These are phyloP conservation scores for Gibbula magus DNA, from an alignment of 2,888 invertebrate genomes.

Conservation along the genomic window DNA sequence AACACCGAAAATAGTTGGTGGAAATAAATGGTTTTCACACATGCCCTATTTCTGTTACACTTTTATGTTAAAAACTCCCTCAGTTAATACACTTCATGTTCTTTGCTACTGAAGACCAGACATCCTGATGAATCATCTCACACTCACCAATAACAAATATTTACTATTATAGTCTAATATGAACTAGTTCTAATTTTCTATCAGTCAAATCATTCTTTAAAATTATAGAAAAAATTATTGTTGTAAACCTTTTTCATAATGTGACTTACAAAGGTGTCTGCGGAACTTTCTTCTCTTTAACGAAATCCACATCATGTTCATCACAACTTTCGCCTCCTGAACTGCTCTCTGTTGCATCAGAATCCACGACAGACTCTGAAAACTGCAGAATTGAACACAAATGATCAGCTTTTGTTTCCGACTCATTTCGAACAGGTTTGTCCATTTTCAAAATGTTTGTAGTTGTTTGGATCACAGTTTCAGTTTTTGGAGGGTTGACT, in stretches of 20 bases:
- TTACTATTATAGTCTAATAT: no score
- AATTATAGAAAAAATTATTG: no score
- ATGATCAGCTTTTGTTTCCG: constrained; percentile 82
- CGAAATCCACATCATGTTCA: constrained; percentile 79
- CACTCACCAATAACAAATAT: no score
- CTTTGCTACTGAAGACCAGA: no score
- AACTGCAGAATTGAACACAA: constrained; percentile 84
- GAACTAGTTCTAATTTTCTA: no score
- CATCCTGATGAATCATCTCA: no score
- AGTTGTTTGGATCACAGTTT: constrained; percentile 34
- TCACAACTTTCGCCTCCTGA: constrained; percentile 96
- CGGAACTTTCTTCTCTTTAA: constrained; percentile 34
- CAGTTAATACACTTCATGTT: no score
- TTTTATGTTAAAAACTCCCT: no score
- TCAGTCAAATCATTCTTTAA: no score
- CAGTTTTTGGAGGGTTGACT: constrained; percentile 33
- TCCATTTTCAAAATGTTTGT: constrained; percentile 62
- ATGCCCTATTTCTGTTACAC: no score
- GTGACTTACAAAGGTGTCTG: constrained; percentile 48
- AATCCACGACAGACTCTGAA: constrained; percentile 87
- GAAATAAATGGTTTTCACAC: no score
- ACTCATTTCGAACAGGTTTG: constrained; percentile 76
- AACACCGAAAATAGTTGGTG: no score
- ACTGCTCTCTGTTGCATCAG: constrained; percentile 94
- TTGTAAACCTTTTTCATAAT: neutral